A percentile compares a stretch with the other conserved stretches of the same genome.
Conservation (phyloP, 2,888 invertebrate genomes). For the Eristalis intricaria region DNA sequence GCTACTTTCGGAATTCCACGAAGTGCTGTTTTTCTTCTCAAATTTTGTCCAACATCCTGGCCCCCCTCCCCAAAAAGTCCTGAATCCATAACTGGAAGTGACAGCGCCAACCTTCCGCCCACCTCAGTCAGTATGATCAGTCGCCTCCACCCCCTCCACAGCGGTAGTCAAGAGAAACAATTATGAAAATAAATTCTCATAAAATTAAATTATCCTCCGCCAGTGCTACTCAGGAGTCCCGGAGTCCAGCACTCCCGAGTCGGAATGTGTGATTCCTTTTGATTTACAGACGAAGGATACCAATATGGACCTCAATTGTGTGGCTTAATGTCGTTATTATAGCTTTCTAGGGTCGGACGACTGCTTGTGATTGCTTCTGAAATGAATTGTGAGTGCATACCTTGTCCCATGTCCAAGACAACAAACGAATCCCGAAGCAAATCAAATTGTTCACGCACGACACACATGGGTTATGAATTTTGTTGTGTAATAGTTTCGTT, state of each 20-base stretch:
- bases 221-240: background rate
- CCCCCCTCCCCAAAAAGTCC: background rate
- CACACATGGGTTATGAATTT: background rate
- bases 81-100: background rate
- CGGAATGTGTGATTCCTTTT: background rate
- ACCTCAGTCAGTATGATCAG: background rate
- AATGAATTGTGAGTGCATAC: background rate
- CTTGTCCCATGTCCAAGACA: background rate
- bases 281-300: slow-evolving; percentile 13
- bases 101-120: background rate
- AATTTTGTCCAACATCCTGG: no score
- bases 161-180: slow-evolving; percentile 25
- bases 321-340: background rate
- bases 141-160: background rate
- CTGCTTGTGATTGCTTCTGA: background rate
- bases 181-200: slow-evolving; percentile 59
- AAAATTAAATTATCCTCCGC: slow-evolving; percentile 15
- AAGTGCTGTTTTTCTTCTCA: background rate
- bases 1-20: background rate
- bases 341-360: background rate
- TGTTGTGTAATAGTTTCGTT: background rate
- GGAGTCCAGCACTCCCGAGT: background rate
- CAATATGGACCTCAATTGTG: background rate
- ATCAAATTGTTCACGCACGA: background rate
- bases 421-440: background rate